Conservation (phyloP, 2,113 vertebrate genomes). For the Mungos mungo region DNA sequence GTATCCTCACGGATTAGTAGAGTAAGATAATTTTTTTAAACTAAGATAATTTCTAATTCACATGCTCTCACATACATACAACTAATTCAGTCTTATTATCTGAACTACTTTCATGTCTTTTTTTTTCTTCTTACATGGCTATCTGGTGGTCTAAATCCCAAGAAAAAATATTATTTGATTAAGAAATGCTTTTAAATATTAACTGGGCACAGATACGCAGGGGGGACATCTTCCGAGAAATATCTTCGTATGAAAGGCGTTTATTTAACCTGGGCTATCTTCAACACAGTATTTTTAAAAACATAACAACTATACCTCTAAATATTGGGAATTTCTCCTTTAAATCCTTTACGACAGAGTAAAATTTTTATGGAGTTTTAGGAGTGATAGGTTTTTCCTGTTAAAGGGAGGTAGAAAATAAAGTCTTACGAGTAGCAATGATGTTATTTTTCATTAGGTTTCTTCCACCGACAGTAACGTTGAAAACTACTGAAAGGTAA, state of each 20-base stretch:
- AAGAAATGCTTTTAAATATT: conserved; percentile 26
- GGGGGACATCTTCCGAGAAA: not conserved
- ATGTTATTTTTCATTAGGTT: not conserved
- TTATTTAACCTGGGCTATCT: not conserved
- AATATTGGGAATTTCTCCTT: not conserved
- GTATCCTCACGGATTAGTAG: not conserved
- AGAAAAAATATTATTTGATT: conserved; percentile 41
- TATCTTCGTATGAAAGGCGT: not conserved
- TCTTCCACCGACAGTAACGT: not conserved
- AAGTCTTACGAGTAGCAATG: not conserved
- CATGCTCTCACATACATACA: not conserved
- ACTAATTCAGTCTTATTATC: not conserved
- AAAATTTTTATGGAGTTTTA: conserved; percentile 1
- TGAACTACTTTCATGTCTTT: not conserved
- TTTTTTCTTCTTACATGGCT: not conserved
- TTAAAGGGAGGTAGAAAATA: not conserved
- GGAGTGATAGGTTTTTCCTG: not conserved
- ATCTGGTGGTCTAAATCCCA: not conserved
- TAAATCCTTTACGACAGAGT: not conserved
- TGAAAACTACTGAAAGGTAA: not conserved
- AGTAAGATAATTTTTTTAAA: not conserved
- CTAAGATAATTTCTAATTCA: not conserved
- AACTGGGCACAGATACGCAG: not conserved
- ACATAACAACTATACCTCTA: not conserved
- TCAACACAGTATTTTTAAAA: conserved; percentile 12